phyloP scores from a whole-genome alignment of 1,140 invertebrate genomes.

The Amphibalanus amphitrite region DNA sequence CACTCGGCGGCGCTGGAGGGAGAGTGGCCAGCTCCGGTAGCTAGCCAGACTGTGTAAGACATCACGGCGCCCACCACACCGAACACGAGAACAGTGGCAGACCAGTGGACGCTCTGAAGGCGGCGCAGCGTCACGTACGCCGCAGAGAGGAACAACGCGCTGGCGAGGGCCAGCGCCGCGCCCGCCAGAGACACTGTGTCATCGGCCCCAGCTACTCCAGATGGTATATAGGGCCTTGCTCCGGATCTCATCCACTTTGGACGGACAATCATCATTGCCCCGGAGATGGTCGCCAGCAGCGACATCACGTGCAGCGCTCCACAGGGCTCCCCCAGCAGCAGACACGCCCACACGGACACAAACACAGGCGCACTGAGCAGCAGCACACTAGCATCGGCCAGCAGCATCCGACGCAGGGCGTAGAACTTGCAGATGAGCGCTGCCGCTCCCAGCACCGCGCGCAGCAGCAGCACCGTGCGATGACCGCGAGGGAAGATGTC shows the following conservation, averaged over 20 bases:
- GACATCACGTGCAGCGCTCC: conserved; percentile 65
- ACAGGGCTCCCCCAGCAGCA: conserved; percentile 77
- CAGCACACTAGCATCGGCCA: conserved; percentile 75
- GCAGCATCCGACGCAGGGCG: conserved; percentile 69
- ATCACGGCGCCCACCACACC: conserved; percentile 64
- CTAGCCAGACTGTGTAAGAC: conserved; percentile 52
- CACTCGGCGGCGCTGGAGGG: conserved; percentile 57
- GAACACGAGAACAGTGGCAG: conserved; percentile 85
- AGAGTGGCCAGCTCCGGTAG: conserved; percentile 58
- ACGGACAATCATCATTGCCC: conserved; percentile 69
- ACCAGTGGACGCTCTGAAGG: conserved; percentile 69
- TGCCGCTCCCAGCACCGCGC: conserved; percentile 64
- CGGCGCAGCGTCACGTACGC: conserved; percentile 69
- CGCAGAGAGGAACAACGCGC: conserved; percentile 72
- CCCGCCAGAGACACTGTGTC: conserved; percentile 25
- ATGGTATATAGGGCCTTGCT: too few species aligned
- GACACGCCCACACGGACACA: conserved; percentile 71
- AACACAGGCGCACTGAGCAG: conserved; percentile 81
- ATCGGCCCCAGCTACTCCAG: too few species aligned
- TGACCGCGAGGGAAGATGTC: conserved; percentile 53
- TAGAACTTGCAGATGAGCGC: conserved; percentile 75
- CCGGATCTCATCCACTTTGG: conserved; percentile 27
- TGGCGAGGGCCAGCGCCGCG: conserved; percentile 58
- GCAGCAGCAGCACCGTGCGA: conserved; percentile 39
- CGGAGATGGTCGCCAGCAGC: conserved; percentile 60